phyloP scores from a whole-genome alignment of 2,888 invertebrate species.

The Lithophane ornitopus region DNA sequence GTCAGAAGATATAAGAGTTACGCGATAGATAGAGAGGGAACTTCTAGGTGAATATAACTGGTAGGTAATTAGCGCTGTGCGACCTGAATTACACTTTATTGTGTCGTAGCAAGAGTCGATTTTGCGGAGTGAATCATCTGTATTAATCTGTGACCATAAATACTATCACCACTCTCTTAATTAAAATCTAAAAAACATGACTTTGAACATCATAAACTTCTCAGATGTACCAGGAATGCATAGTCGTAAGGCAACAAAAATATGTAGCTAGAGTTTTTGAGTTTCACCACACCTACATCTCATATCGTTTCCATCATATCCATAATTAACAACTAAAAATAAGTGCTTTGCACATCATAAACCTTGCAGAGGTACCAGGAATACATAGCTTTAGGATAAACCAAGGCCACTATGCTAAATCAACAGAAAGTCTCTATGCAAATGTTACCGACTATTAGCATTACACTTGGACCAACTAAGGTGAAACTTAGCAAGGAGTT shows the following conservation, averaged over 20 bases:
- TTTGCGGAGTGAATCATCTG: no score
- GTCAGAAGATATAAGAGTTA: no score
- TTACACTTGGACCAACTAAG: conserved; percentile 6
- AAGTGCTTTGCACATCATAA: background rate
- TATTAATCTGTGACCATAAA: background rate
- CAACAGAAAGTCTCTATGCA: conserved; percentile 45
- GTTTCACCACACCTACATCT: background rate
- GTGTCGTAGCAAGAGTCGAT: no score
- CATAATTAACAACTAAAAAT: conserved; percentile 9
- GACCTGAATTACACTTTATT: no score
- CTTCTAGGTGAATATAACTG: no score
- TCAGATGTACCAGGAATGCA: background rate
- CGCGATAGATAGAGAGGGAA: no score
- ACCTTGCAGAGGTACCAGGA: conserved; percentile 13
- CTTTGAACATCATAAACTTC: background rate
- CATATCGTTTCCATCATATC: background rate
- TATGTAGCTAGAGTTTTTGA: background rate
- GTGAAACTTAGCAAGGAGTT: conserved; percentile 32
- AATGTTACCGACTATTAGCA: conserved; percentile 42
- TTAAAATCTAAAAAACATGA: background rate
- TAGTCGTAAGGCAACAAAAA: background rate
- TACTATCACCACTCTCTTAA: background rate
- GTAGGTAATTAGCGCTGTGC: no score
- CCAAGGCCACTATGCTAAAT: conserved; percentile 25
- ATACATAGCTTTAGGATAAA: background rate